These are phyloP conservation scores for Arctocebus calabarensis DNA, from an alignment of 2,797 vertebrate species.

Conservation along the genomic window DNA sequence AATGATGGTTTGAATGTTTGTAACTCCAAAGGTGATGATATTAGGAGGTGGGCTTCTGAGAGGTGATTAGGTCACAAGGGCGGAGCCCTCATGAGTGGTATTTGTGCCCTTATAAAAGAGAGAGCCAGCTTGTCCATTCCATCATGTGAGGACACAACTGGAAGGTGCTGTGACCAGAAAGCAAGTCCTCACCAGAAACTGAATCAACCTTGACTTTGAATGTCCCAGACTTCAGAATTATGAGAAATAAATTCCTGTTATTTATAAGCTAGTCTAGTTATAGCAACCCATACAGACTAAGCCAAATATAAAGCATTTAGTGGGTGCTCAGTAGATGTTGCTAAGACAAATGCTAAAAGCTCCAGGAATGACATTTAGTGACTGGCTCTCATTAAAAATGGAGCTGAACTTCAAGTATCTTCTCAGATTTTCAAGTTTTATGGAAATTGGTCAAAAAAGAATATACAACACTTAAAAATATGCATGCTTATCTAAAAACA, in stretches of 20 bases:
- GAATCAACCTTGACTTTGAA: not conserved
- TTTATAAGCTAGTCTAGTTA: not conserved
- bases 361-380: not conserved
- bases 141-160: not conserved
- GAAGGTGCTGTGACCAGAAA: not conserved
- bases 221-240: not conserved
- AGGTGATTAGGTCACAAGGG: not conserved
- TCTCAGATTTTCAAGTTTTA: not conserved
- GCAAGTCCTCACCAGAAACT: not conserved
- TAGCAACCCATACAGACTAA: not conserved
- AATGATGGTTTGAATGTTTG: not conserved
- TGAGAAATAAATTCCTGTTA: not conserved
- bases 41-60: not conserved
- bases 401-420: not conserved
- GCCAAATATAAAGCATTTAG: not conserved
- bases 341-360: slow-evolving; percentile 15
- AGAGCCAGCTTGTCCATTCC: not conserved
- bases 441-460: not conserved
- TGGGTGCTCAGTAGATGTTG: not conserved
- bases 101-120: not conserved
- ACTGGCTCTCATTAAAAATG: not conserved
- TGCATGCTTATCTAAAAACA: not conserved
- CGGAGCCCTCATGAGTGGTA: not conserved
- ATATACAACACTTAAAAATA: not conserved
- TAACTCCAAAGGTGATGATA: not conserved